Base-by-base conservation (phyloP, 2,113 vertebrate species). In the Cyanistes caeruleus region DNA sequence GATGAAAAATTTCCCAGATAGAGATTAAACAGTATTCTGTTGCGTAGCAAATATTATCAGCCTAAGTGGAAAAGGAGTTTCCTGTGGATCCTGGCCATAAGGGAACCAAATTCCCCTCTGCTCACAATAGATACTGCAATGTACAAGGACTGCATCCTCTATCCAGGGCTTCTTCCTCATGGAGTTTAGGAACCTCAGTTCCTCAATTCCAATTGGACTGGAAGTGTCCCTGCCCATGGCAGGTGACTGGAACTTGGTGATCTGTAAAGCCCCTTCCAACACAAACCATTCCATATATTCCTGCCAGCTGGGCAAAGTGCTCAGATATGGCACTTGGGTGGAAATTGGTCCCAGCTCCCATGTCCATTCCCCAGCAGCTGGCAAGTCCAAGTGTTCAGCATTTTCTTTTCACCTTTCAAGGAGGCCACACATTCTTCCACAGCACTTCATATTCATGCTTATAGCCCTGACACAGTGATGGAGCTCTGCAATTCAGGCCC, bases 301-400 rank as follows among this genome's bases (percentile, higher is more conserved):
- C 70, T 13, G 11, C 39, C 33, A 2, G 1, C 23, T 35, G 67
- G n/a, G 13, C 62, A 21, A 0, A 16, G 52, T 21, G 58, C 83
- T 13, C 3, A 8, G n/a, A 8, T 7, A 8, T 0, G 3, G 30
- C 43, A 10, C 35, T 24, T 3, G 0, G 1, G 37, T 46, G 46
- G 65, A 27, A 39, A 33, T 0, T 3, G 5, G 13, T 35, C 53
- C 30, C 52, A 27, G 9, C 48, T 65, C 41, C 48, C 3, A 0
- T 1, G 4, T 15, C 62, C 35, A 0, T 64, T 51, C 24, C 23
- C 55, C 55, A 53, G 77, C 4, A 2, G 13, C 0, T 43, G 64
- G 27, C 6, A 18, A 46, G 44, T 24, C 75, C 56, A 63, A 37
- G 79, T n/a, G 58, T 4, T 41, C 8, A 6, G 27, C 13, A 1